Conservation (phyloP, 2,797 vertebrate species). For the Meriones psammophilus region DNA sequence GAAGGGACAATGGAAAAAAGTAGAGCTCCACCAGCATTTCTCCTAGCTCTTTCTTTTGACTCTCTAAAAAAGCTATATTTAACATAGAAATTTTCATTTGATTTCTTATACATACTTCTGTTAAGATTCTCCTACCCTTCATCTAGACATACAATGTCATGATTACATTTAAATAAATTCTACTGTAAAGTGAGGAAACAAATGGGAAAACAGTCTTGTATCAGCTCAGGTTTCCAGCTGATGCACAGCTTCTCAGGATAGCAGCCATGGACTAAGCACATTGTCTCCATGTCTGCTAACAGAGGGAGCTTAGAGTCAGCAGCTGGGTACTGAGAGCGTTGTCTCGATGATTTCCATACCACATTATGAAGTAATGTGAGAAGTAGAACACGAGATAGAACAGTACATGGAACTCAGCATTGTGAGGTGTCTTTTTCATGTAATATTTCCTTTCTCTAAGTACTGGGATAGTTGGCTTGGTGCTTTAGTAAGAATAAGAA, state of each 20-base stretch:
- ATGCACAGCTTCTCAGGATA: fast-evolving
- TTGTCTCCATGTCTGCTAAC: neutral
- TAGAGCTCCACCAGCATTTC: neutral
- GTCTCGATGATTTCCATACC: neutral
- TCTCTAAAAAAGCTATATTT: neutral
- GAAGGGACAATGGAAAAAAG: neutral
- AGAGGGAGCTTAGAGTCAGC: fast-evolving
- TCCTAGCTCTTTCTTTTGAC: neutral
- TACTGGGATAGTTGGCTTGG: neutral
- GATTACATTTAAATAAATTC: neutral
- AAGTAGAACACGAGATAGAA: neutral
- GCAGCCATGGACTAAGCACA: fast-evolving
- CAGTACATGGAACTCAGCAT: neutral
- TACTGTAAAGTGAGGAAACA: neutral
- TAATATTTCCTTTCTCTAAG: neutral
- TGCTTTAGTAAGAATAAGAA: neutral
- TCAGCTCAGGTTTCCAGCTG: fast-evolving
- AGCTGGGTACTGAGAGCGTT: fast-evolving
- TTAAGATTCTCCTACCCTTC: neutral
- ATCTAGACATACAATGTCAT: too few species aligned
- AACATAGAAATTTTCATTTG: neutral
- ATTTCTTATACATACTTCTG: neutral
- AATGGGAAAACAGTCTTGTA: fast-evolving
- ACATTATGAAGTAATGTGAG: neutral
- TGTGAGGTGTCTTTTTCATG: neutral